These are phyloP conservation scores for Melieria crassipennis DNA, from an alignment of 2,888 invertebrate genomes.

Conservation along the genomic window DNA sequence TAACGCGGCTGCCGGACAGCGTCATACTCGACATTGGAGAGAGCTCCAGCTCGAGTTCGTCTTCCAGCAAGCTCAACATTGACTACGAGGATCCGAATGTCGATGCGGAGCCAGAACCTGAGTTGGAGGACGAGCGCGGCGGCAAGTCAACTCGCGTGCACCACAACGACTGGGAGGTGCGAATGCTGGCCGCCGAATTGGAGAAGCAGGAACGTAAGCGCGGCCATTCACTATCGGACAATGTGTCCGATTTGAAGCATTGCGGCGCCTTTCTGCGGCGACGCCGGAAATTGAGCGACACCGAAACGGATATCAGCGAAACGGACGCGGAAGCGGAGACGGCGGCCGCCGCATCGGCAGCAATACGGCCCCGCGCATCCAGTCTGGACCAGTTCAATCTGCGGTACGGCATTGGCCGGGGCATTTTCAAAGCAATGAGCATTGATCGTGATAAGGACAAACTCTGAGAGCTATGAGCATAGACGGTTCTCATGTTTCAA, in stretches of 20 bases:
- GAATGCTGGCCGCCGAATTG: conserved; percentile 80
- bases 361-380: conserved; percentile 60
- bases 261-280: conserved; percentile 54
- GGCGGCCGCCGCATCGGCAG: conserved; percentile 33
- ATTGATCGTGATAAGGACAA: conserved; percentile 65
- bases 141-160: conserved; percentile 49
- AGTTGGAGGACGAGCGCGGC: conserved; percentile 46
- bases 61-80: conserved; percentile 57
- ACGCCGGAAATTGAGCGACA: conserved; percentile 62
- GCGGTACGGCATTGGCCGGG: conserved; percentile 57
- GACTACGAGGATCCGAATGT: conserved; percentile 52
- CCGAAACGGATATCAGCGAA: conserved; percentile 63
- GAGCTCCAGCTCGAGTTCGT: conserved; percentile 60
- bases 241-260: conserved; percentile 52
- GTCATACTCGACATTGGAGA: conserved; percentile 63
- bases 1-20: conserved; percentile 64
- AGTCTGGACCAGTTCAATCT: conserved; percentile 65
- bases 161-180: conserved; percentile 79
- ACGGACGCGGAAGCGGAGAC: conserved; percentile 54
- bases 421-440: conserved; percentile 65
- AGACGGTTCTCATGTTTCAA: conserved; percentile 39
- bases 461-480: conserved; percentile 57
- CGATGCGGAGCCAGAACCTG: conserved; percentile 11
- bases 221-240: conserved; percentile 58
- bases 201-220: conserved; percentile 69